These are phyloP conservation scores for Colletes latitarsis DNA, from an alignment of 1,140 invertebrate genomes.

Conservation along the genomic window DNA sequence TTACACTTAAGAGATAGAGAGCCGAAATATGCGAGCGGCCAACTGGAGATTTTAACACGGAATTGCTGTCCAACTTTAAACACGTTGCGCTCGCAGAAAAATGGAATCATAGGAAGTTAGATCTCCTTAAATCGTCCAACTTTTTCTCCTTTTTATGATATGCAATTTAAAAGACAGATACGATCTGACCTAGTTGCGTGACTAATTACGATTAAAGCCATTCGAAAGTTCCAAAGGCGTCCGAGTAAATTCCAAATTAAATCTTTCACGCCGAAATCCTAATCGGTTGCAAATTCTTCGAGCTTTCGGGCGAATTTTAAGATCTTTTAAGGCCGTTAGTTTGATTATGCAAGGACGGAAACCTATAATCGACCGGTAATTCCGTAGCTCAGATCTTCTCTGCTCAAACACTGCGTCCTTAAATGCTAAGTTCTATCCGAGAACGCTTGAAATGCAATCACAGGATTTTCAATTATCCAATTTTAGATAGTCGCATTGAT, in stretches of 20 bases:
- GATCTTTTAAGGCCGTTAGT: background rate
- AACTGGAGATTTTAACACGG: background rate
- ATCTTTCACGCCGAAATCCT: background rate
- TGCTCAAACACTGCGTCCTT: too few species aligned
- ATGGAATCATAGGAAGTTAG: background rate
- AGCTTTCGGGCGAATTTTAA: background rate
- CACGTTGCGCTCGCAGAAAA: background rate
- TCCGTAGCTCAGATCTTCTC: background rate
- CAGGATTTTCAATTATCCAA: constrained; percentile 56
- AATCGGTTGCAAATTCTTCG: background rate
- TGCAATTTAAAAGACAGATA: too few species aligned
- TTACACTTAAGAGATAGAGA: too few species aligned
- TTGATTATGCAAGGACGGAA: background rate
- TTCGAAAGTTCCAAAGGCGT: background rate
- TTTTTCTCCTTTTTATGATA: background rate
- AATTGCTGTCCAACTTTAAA: background rate
- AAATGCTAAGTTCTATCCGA: background rate
- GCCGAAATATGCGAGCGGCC: too few species aligned
- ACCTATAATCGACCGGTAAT: background rate
- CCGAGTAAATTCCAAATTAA: background rate
- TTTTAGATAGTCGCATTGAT: constrained; percentile 39
- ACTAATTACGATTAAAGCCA: background rate
- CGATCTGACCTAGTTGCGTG: too few species aligned
- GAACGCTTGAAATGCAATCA: background rate
- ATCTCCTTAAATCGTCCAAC: background rate